Percentiles rank a stretch among this genome's conserved stretches.
These are phyloP conservation scores for Cassiopea xamachana DNA, from an alignment of 30 jellyfish, hydroid and myxozoan species.

Conservation along the genomic window DNA sequence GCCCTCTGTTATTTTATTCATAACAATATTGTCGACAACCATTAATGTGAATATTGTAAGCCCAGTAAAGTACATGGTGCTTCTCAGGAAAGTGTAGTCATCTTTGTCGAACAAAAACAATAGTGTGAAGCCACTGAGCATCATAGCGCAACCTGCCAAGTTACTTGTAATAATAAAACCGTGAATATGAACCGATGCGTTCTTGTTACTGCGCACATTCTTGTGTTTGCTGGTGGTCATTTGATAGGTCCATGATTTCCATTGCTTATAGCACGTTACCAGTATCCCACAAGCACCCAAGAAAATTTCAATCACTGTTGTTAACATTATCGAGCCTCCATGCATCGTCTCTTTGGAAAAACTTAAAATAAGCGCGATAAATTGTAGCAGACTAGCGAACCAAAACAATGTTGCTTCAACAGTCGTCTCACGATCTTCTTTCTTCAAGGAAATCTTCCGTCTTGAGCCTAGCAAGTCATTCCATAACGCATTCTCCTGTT, in stretches of 20 bases:
- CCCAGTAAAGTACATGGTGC: conserved; percentile 79
- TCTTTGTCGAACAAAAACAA: conserved; percentile 62
- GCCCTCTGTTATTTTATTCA: conserved; percentile 63
- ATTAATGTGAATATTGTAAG: conserved; percentile 57
- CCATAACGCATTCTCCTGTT: conserved; percentile 75
- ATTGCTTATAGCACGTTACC: conserved; percentile 68
- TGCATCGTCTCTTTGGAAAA: conserved; percentile 73
- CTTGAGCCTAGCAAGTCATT: conserved; percentile 66
- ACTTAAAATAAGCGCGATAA: conserved; percentile 66
- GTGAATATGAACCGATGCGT: conserved; percentile 40
- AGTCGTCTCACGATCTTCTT: conserved; percentile 40
- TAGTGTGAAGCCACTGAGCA: conserved; percentile 63
- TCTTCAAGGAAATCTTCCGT: conserved; percentile 43
- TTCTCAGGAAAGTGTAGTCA: conserved; percentile 56
- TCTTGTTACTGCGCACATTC: not conserved
- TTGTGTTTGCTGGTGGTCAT: not conserved
- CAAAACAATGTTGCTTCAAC: conserved; percentile 58
- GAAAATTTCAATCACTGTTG: conserved; percentile 65
- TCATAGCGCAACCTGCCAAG: conserved; percentile 74
- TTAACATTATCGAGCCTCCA: conserved; percentile 39
- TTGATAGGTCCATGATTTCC: conserved; percentile 57
- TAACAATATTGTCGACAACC: conserved; percentile 64
- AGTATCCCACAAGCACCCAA: conserved; percentile 55
- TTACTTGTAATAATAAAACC: conserved; percentile 77
- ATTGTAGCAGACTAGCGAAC: conserved; percentile 56